phyloP scores from a whole-genome alignment of 2,888 invertebrate genomes.

The Agrochola lota region DNA sequence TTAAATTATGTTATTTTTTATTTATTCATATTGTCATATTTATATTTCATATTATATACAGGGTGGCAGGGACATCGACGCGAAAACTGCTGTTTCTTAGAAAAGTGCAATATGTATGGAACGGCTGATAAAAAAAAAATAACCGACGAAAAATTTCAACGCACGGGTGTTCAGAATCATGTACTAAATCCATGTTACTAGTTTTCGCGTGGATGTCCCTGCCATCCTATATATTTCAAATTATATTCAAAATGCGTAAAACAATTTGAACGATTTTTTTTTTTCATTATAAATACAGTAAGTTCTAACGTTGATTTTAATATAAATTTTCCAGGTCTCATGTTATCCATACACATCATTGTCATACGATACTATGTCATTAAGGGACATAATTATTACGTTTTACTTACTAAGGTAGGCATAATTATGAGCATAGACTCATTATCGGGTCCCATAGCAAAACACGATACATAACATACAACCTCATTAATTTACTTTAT shows the following conservation, averaged over 20 bases:
- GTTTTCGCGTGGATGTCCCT: no score
- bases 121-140: no score
- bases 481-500: slow-evolving; percentile 15
- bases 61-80: no score
- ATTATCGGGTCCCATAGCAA: neutral
- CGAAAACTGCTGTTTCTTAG: no score
- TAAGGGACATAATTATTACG: neutral
- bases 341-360: neutral
- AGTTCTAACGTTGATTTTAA: neutral
- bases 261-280: neutral
- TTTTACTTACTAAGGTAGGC: neutral
- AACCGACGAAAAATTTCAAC: no score
- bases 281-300: neutral
- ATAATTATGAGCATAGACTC: neutral
- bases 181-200: no score
- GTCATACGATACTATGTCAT: neutral
- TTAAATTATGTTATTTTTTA: no score
- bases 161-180: no score
- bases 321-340: neutral
- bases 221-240: neutral
- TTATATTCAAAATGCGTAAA: neutral
- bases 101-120: no score
- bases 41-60: no score
- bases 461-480: neutral
- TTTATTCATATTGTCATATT: no score